Base-by-base conservation (phyloP, 1,140 invertebrate genomes). In the Leucophenga varia region DNA sequence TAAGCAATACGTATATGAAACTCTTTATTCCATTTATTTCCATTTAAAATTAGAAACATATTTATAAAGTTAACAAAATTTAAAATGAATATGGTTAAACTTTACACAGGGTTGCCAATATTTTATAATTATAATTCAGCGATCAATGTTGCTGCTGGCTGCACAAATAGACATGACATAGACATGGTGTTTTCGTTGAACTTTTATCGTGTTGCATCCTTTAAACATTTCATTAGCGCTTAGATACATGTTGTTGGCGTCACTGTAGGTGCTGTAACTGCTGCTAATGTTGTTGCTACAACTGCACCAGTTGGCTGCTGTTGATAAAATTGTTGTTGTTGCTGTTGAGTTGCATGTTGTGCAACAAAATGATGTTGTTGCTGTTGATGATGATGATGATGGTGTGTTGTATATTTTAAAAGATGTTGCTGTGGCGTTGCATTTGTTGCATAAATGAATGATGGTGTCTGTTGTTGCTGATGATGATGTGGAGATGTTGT, bases 271-370 rank as follows among this genome's bases (percentile, higher is more conserved):
- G 65, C 65, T 16, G 65, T 55, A 8, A 68, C 38, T 10, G 57
- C 59, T 1, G 64, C 48, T 49, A 68, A 57, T 22, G 64, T 68
- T 47, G 64, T 68, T 43, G 64, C 64, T 47, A 68, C 64, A 36
- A 64, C 54, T 17, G 60, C 54, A 57, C 40, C 19, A 53, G 55
- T 25, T 67, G 64, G 54, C 10, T 53, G 39, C 13, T 39, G 37
- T 16, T 17, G 34, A 14, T 57, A 52, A 21, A 51, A 46, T 21
- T 67, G 63, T 20, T 65, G 61, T 12, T 56, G 52, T n/a, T 61
- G 52, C 17, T 54, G 47, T 8, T n/a, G 17, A 41, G 18, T 25
- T 13, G 32, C 5, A 4, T 6, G 12, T 13, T 5, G 32, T 13
- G 32, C 16, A 6, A n/a, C 32, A n/a, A 16, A 16, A 25, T 55